Evolutionary conservation across 2,888 invertebrate genomes (phyloP).

Genomic region (Schizaphis graminum): DNA sequence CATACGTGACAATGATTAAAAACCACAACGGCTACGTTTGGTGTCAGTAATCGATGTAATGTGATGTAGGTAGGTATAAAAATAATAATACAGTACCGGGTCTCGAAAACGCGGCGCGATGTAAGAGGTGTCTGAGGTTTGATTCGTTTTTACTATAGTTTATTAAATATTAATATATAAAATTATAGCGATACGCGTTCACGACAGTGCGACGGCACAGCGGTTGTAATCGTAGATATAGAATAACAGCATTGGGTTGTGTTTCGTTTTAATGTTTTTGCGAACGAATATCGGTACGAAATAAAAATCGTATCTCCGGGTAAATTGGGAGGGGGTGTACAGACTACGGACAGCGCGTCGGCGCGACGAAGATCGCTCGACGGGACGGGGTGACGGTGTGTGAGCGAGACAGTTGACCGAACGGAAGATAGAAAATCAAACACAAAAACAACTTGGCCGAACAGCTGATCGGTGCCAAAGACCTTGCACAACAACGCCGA

Average conservation of each 20-base stretch:
- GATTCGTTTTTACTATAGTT: neutral
- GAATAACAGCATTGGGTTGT: neutral
- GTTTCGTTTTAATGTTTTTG: slow-evolving; percentile 13
- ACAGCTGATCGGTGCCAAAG: slow-evolving; percentile 53
- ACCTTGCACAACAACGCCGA: slow-evolving; percentile 25
- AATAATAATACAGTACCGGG: neutral
- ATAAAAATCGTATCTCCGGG: slow-evolving; percentile 54
- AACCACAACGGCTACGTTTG: neutral
- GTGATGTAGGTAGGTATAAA: neutral
- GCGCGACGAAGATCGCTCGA: neutral
- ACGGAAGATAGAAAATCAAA: slow-evolving; percentile 60
- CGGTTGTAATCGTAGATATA: neutral
- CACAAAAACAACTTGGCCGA: slow-evolving; percentile 51
- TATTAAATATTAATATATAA: neutral
- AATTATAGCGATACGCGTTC: neutral
- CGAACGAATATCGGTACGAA: slow-evolving; percentile 53
- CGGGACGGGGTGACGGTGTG: slow-evolving; percentile 1
- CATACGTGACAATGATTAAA: neutral
- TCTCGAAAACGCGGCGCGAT: neutral
- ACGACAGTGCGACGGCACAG: neutral
- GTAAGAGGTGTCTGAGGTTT: neutral
- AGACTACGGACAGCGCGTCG: slow-evolving; percentile 23
- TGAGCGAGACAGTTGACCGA: neutral
- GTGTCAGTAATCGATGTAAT: neutral
- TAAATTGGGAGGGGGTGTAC: slow-evolving; percentile 21